Base-by-base conservation (phyloP, 2,888 invertebrate species). In the Disparrhopalites patrizii region DNA sequence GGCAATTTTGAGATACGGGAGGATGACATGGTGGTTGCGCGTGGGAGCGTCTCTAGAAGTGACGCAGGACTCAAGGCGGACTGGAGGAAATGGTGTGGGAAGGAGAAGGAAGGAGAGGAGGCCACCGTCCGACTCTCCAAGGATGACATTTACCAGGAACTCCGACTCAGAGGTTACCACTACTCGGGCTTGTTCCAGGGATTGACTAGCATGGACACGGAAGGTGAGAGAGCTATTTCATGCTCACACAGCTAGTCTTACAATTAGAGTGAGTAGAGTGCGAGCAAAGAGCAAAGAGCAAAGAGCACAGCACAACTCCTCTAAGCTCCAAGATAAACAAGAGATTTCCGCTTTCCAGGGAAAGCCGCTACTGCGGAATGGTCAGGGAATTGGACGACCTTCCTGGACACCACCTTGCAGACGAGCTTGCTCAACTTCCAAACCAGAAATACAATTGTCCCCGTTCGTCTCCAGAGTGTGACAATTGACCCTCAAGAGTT, bases 331-430 rank as follows among this genome's bases (percentile, higher is more conserved):
- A n/a, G n/a, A n/a, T n/a, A n/a, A n/a, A n/a, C n/a, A n/a, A n/a
- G n/a, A n/a, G n/a, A n/a, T n/a, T n/a, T n/a, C n/a, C n/a, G n/a
- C 25, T 20, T 71, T 69, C 8, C 70, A 68, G 54, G 38, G 63
- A 23, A 75, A 0, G 68, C 70, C n/a, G 81, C 80, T 10, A 71
- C 77, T 55, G 76, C 84, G 70, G 82, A 85, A 69, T 97, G 96
- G 95, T 85, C 85, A 62, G 87, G 87, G 72, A 91, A 96, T 80
- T 98, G 96, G 96, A 86, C 96, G 66, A 88, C 94, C 47, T 97
- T 89, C 81, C 87, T 97, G 80, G 98, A 98, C 79, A 93, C 94
- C 1, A 91, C 98, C 89, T 84, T 98, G 55, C 97, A 98, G 81
- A 61, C 61, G 4, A 28, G 47, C 1, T 25, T 36, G 7, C 18